phyloP scores from a whole-genome alignment of 53 echinoderm and acorn worm genomes.

The Arbacia lixula region DNA sequence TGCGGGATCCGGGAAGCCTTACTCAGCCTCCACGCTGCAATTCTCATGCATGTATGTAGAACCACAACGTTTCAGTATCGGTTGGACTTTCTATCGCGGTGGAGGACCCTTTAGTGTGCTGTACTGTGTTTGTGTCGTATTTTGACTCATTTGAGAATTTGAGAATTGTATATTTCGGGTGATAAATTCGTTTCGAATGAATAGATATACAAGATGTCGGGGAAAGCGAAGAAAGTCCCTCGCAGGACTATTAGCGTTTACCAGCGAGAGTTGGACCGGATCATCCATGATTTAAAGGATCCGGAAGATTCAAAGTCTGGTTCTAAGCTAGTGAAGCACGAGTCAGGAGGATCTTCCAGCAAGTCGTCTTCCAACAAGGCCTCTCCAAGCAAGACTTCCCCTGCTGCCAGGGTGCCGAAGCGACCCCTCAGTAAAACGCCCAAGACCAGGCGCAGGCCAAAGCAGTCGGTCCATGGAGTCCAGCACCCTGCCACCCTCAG shows the following conservation, averaged over 20 bases:
- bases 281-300: constrained; percentile 23
- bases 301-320: neutral
- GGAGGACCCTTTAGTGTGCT: too few species aligned
- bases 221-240: constrained; percentile 1
- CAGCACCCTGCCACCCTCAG: too few species aligned
- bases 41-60: too few species aligned
- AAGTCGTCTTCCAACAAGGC: constrained; percentile 12
- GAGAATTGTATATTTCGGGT: too few species aligned
- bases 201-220: neutral
- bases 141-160: too few species aligned
- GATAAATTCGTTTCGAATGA: too few species aligned
- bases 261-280: constrained; percentile 34
- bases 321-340: neutral
- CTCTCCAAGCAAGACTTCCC: neutral
- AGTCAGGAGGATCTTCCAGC: too few species aligned
- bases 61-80: too few species aligned
- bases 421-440: neutral
- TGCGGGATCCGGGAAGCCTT: too few species aligned
- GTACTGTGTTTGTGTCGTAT: too few species aligned
- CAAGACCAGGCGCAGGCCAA: neutral
- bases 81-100: too few species aligned
- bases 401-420: neutral
- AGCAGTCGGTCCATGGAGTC: neutral
- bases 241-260: constrained; percentile 31
- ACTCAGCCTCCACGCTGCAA: too few species aligned